Evolutionary conservation across 30 jellyfish, hydroid and myxozoan species (phyloP).

Genomic region (Turritopsis dohrnii): DNA sequence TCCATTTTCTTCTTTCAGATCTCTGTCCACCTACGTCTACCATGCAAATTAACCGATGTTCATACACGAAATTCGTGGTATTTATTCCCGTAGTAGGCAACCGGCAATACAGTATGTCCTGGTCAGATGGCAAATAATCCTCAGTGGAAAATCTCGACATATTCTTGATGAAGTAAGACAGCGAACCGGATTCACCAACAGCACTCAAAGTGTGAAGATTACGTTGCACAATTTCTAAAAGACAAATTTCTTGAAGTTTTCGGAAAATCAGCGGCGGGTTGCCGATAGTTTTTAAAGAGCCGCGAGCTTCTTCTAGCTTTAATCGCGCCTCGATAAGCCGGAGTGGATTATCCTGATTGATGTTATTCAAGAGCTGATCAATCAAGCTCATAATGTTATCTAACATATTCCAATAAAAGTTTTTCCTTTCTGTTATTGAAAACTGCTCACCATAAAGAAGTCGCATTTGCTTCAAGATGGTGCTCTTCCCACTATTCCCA

Average conservation of each 20-base stretch:
- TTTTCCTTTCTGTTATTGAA: conserved; percentile 36
- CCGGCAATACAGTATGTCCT: conserved; percentile 50
- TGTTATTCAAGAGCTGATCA: not conserved
- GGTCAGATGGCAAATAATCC: conserved; percentile 40
- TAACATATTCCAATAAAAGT: conserved; percentile 18
- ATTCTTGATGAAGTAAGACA: conserved; percentile 22
- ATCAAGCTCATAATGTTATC: conserved; percentile 31
- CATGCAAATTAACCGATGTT: conserved; percentile 28
- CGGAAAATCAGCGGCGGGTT: not conserved
- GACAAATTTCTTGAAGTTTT: not conserved
- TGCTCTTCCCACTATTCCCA: conserved; percentile 58
- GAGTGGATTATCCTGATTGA: not conserved
- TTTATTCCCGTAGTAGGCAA: conserved; percentile 53
- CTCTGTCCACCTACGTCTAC: conserved; percentile 69
- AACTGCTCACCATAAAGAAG: conserved; percentile 42
- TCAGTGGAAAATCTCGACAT: conserved; percentile 19
- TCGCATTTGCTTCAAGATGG: conserved; percentile 50
- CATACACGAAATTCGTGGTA: conserved; percentile 29
- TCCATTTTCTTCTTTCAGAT: conserved; percentile 70
- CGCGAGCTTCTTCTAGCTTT: not conserved
- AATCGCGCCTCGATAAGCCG: not conserved
- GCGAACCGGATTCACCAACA: conserved; percentile 30
- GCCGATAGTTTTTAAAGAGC: not conserved
- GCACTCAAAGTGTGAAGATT: not conserved
- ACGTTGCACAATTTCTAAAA: not conserved